Conservation (phyloP, 2,113 vertebrate species). For the Protobothrops flavoviridis region DNA sequence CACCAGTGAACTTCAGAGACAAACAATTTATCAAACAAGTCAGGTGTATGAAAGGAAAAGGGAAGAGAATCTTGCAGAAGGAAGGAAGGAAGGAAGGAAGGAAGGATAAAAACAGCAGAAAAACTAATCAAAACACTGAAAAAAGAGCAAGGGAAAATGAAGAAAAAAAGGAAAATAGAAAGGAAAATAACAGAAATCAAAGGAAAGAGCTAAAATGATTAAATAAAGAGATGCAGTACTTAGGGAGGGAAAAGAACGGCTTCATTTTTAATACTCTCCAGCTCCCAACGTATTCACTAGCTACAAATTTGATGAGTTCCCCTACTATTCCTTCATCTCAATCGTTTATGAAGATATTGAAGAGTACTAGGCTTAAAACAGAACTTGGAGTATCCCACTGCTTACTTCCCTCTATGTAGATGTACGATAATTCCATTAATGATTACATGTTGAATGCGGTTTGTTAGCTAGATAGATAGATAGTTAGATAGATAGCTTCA, state of each 20-base stretch:
- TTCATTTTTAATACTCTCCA: neutral
- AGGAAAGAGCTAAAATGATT: neutral
- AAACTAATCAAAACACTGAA: neutral
- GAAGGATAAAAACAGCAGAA: neutral
- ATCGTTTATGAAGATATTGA: neutral
- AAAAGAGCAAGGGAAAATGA: neutral
- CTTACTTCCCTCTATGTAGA: neutral
- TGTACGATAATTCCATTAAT: neutral
- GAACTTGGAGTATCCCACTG: neutral
- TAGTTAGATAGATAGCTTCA: too few species aligned
- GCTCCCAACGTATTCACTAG: neutral
- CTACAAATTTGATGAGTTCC: neutral
- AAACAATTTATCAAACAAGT: neutral
- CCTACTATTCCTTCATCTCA: neutral
- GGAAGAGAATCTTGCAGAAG: neutral
- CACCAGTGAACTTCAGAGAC: neutral
- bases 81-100: neutral
- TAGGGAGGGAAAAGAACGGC: neutral
- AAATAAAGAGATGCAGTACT: neutral
- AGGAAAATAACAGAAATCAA: neutral
- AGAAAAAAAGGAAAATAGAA: neutral
- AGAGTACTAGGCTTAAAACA: neutral
- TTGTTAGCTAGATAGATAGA: neutral
- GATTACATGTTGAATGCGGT: neutral
- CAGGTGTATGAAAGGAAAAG: neutral